These are phyloP conservation scores for Rhagonycha fulva DNA, from an alignment of 2,888 invertebrate genomes.

Conservation along the genomic window DNA sequence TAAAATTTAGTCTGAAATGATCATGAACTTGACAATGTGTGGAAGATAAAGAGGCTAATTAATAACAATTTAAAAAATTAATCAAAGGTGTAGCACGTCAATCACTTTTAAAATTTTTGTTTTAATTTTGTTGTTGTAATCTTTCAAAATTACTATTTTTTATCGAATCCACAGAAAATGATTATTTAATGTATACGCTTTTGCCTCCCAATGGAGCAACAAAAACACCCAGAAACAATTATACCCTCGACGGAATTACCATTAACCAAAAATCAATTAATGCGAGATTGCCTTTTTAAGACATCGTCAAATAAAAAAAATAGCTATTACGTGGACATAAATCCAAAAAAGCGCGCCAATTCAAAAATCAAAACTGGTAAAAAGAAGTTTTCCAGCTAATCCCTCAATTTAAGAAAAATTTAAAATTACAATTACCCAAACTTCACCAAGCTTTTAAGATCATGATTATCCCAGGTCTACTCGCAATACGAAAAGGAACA, in stretches of 20 bases:
- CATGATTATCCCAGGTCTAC: not conserved
- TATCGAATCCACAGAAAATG: not conserved
- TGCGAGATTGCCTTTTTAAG: not conserved
- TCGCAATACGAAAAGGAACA: not conserved
- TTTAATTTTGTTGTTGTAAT: not conserved
- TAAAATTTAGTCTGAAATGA: too few species aligned
- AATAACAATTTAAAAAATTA: too few species aligned
- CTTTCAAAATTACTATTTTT: not conserved
- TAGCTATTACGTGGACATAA: not conserved
- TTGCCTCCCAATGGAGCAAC: not conserved
- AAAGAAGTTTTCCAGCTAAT: not conserved
- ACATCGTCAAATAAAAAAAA: not conserved
- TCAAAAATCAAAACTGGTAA: not conserved
- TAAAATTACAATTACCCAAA: not conserved
- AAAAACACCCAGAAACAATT: too few species aligned
- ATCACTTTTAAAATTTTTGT: not conserved
- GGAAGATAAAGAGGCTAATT: too few species aligned
- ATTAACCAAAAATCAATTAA: not conserved
- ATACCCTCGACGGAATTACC: not conserved
- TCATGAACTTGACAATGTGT: too few species aligned
- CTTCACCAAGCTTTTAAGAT: not conserved
- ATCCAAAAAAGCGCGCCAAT: not conserved
- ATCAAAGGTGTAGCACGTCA: not conserved
- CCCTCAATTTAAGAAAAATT: not conserved
- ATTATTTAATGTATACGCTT: not conserved